These are phyloP conservation scores for Drosophila navojoa DNA, from an alignment of 1,140 invertebrate genomes.

Conservation along the genomic window DNA sequence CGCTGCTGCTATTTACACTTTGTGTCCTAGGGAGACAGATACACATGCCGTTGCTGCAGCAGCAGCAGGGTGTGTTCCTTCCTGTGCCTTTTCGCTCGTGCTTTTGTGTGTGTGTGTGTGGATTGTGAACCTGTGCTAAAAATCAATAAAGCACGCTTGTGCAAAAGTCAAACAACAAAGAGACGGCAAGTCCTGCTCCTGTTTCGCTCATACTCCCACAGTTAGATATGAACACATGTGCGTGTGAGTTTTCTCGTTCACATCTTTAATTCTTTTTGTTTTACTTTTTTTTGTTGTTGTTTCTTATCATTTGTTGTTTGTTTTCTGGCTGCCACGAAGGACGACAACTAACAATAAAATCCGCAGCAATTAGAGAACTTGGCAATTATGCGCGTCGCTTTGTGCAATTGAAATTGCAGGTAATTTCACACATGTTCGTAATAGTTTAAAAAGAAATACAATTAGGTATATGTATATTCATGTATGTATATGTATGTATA, in stretches of 20 bases:
- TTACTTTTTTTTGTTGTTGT: neutral
- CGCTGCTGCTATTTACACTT: conserved; percentile 31
- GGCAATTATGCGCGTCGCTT: conserved; percentile 23
- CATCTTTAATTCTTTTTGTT: neutral
- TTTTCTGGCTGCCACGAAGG: conserved; percentile 6
- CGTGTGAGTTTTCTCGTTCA: neutral
- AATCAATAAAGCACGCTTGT: conserved; percentile 49
- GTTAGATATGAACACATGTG: neutral
- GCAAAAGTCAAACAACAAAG: conserved; percentile 47
- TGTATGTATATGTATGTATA: neutral
- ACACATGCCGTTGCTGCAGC: conserved; percentile 39
- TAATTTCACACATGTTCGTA: conserved; percentile 42
- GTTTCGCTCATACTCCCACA: neutral
- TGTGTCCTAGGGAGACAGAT: conserved; percentile 62
- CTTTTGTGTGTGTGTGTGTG: conserved; percentile 7
- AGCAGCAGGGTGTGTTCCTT: conserved; percentile 63
- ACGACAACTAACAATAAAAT: conserved; percentile 12
- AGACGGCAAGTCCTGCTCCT: conserved; percentile 23
- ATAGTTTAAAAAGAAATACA: conserved; percentile 24
- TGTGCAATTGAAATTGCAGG: conserved; percentile 36
- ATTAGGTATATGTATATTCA: too few relatives aligned
- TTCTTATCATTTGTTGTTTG: neutral
- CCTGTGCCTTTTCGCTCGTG: conserved; percentile 5
- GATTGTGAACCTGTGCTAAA: conserved; percentile 46
- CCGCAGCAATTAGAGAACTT: conserved; percentile 7